A percentile compares a stretch with the other conserved stretches of the same genome.
Evolutionary conservation across 2,888 invertebrate genomes (phyloP).

Genomic region (Caenorhabditis japonica): DNA sequence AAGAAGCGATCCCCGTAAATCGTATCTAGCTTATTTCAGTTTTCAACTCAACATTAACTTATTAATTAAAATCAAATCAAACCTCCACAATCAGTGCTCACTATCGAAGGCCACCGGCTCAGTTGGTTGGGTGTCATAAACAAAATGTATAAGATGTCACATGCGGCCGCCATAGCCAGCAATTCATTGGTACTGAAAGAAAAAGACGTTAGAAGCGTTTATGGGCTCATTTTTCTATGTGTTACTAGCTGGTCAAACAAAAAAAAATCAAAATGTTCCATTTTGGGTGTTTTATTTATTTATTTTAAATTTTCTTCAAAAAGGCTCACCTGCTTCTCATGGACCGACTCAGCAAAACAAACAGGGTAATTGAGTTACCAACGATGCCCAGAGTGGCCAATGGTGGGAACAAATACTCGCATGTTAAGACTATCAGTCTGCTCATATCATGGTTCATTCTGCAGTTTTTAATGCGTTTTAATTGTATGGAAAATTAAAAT

Average conservation of each 20-base stretch:
- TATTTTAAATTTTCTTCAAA: slow-evolving; percentile 1
- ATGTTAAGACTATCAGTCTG: slow-evolving; percentile 27
- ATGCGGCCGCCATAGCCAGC: slow-evolving; percentile 61
- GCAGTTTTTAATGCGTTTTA: too few relatives aligned
- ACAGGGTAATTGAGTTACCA: slow-evolving; percentile 63
- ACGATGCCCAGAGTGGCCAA: slow-evolving; percentile 57
- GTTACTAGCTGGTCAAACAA: background rate
- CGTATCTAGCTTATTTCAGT: too few relatives aligned
- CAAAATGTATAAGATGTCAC: slow-evolving; percentile 63
- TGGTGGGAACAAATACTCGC: slow-evolving; percentile 60
- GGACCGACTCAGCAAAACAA: slow-evolving; percentile 57
- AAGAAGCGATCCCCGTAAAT: too few relatives aligned
- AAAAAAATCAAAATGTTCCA: too few relatives aligned
- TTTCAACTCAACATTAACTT: background rate
- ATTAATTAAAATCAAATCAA: background rate
- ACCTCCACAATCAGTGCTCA: slow-evolving; percentile 22
- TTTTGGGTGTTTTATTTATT: background rate
- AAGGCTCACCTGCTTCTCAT: slow-evolving; percentile 64
- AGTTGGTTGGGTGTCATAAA: slow-evolving; percentile 63
- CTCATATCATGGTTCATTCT: slow-evolving; percentile 27
- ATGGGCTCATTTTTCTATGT: background rate
- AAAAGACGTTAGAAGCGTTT: too few relatives aligned
- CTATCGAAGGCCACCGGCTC: slow-evolving; percentile 42
- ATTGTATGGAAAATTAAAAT: slow-evolving; percentile 11
- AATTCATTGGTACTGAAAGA: slow-evolving; percentile 64